These are phyloP conservation scores for Drosophila subpulchrella DNA, from an alignment of 1,140 invertebrate species.

Conservation along the genomic window DNA sequence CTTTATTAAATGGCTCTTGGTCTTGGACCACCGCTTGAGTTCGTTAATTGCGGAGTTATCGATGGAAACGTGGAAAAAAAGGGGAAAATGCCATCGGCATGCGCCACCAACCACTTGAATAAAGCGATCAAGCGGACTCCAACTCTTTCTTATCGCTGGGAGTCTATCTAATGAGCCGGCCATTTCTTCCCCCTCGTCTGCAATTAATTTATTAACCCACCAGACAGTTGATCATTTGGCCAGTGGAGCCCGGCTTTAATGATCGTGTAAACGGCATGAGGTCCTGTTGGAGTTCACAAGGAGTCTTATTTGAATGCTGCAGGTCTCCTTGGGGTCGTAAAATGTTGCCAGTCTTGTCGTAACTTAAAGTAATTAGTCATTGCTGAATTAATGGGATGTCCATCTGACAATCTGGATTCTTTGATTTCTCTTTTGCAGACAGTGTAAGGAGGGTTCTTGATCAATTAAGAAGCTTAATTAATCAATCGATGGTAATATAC, in stretches of 20 bases:
- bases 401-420: constrained; percentile 18
- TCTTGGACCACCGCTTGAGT: constrained; percentile 46
- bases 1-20: constrained; percentile 65
- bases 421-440: not conserved
- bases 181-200: constrained; percentile 21
- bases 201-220: constrained; percentile 63
- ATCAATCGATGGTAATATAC: constrained; percentile 1
- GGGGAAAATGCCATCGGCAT: constrained; percentile 34
- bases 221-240: constrained; percentile 56
- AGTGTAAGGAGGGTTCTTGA: not conserved
- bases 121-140: constrained; percentile 42
- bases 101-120: constrained; percentile 47
- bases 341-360: constrained; percentile 34
- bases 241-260: constrained; percentile 21
- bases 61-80: constrained; percentile 38
- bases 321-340: constrained; percentile 23
- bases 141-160: constrained; percentile 25
- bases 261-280: constrained; percentile 57
- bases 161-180: constrained; percentile 56
- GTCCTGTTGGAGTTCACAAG: constrained; percentile 32
- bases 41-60: constrained; percentile 66
- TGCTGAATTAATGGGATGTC: constrained; percentile 45
- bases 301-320: constrained; percentile 7
- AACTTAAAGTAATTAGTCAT: constrained; percentile 71
- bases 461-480: constrained; percentile 10